Evolutionary conservation across 2,888 invertebrate genomes (phyloP), one percentile per base, ranked within the genome.

Genomic region (Eilema griseolum): DNA sequence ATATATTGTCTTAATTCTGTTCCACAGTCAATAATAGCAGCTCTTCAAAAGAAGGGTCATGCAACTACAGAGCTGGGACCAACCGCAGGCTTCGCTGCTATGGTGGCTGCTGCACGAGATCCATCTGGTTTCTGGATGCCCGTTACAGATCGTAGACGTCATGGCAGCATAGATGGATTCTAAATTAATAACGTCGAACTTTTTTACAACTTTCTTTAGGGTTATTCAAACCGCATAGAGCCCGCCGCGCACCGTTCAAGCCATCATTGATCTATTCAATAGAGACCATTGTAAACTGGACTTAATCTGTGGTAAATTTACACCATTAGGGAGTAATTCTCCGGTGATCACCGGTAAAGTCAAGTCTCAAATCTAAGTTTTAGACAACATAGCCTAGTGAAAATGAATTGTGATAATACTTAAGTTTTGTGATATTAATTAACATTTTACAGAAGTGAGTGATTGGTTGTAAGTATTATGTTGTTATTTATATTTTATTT

Each of bases 1-100:
- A 61, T 31, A 33, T n/a, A 31, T 20, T 31, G n/a, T 60, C 28
- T 8, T 23, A 31, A 23, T 56, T 70, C 20, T 59, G 20, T 83
- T 74, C 24, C 16, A 41, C 90, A 96, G 95, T 82, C 86, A 3
- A 85, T 96, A 46, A 82, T 96, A 61, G 80, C 89, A 24, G 93
- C 91, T 20, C 89, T 97, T 26, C 86, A 84, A 20, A 81, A 84
- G 3, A 93, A 95, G 69, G 96, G 96, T 0, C 97, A 97, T 83
- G 90, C 92, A 7, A 91, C 93, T 2, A 92, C 89, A 1, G 88
- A 90, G 66, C 89, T 93, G 11, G 88, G 89, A 0, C 89, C 92
- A 0, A 96, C 95, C 0, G 96, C 96, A 12, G 96, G 97, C 2
- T 97, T 97, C 87, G 96, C 97, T 2, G 96, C 97, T 7, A 90